Conservation (phyloP, 2,797 vertebrate genomes). For the Centropyge bicolor region DNA sequence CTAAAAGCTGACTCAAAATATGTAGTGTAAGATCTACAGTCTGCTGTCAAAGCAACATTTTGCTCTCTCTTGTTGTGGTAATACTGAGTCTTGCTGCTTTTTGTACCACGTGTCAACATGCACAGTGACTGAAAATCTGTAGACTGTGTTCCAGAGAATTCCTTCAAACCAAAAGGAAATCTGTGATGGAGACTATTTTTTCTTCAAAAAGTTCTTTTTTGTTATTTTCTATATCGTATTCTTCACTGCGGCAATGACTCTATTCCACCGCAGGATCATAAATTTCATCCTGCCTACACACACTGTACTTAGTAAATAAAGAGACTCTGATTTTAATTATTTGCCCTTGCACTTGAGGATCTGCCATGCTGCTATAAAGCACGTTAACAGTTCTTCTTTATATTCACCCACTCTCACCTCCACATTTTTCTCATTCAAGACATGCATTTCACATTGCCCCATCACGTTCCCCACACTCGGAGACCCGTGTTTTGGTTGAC, state of each 20-base stretch:
- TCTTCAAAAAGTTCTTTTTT: slow-evolving; percentile 14
- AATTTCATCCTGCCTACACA: slow-evolving; percentile 11
- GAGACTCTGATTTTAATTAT: slow-evolving; percentile 15
- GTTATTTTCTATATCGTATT: slow-evolving; percentile 19
- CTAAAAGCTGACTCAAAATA: slow-evolving; percentile 21
- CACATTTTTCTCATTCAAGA: slow-evolving; percentile 11
- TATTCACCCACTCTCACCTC: neutral
- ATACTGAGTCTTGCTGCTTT: neutral
- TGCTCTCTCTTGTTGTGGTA: neutral
- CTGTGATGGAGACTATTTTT: slow-evolving; percentile 27
- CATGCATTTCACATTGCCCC: slow-evolving; percentile 5
- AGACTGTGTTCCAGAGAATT: neutral
- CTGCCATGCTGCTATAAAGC: neutral
- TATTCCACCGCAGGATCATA: slow-evolving; percentile 24
- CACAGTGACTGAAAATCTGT: neutral
- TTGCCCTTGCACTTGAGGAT: neutral
- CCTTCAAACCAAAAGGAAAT: neutral
- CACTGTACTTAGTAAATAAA: slow-evolving; percentile 14
- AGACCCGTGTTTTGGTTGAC: slow-evolving; percentile 18
- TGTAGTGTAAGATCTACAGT: slow-evolving; percentile 18
- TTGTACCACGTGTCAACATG: slow-evolving; percentile 7
- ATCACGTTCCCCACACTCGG: slow-evolving; percentile 1
- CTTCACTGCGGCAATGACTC: slow-evolving; percentile 11
- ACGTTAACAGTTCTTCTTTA: slow-evolving; percentile 12
- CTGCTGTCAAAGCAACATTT: slow-evolving; percentile 28